Base-by-base conservation (phyloP, 35 echinoderm and acorn worm genomes). In the Lytechinus pictus region DNA sequence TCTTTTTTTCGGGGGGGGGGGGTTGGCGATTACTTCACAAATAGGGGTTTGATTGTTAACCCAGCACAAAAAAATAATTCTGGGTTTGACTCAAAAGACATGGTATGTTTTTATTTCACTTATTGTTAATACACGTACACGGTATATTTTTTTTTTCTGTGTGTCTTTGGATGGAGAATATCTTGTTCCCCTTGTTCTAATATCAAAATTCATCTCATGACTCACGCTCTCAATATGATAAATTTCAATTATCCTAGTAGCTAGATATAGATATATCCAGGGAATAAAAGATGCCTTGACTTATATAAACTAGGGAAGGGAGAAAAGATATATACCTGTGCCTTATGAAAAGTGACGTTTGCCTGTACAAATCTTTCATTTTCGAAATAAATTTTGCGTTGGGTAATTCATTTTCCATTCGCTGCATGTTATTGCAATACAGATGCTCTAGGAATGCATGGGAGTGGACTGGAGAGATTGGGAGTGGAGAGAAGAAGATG, bases 291-390 rank as follows among this genome's bases (percentile, higher is more conserved):
- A 79, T 79, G 8, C 66, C 5, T 24, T 16, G 66, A 24, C 66
- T 79, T 79, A 79, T 79, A 79, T 79, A 24, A 79, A 8, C 24
- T 79, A 16, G 66, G 21, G 66, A 79, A 44, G 33, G 33, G 33
- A 44, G 33, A 44, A 44, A 24, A 79, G n/a, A 79, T 24, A 79
- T 79, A 79, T 24, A 24, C 19, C 6, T 0, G 66, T 24, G 66
- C 66, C n/a, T 79, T 79, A 79, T 79, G 66, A 79, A 79, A 79
- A 79, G 66, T 79, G 66, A n/a, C 66, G 8, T 79, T 79, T 79
- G 66, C 16, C 66, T 79, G 66, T 79, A 19, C 66, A 79, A 79
- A 79, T 79, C 66, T 79, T 24, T 79, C 19, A 4, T 79, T 79
- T 79, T 79, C 66, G n/a, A 79, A 79, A 24, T 14, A 79, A 79